These are phyloP conservation scores for Myoxocephalus aenaeus DNA, from an alignment of 2,797 vertebrate species.

Conservation along the genomic window DNA sequence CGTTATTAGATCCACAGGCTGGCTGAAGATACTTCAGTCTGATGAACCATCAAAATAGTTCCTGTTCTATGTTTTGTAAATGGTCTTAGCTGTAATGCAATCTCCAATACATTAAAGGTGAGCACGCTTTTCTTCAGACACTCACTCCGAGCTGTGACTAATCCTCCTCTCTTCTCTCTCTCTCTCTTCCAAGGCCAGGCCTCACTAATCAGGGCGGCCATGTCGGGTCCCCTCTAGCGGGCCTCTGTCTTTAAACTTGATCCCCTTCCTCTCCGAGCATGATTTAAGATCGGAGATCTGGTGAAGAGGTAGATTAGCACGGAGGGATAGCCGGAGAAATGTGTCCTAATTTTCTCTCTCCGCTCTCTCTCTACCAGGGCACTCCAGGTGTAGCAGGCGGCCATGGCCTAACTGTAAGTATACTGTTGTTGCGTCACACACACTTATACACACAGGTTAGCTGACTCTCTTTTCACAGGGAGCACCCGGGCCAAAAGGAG, in stretches of 20 bases:
- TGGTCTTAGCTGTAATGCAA: constrained; percentile 54
- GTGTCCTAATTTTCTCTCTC: constrained; percentile 18
- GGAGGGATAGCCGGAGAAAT: constrained; percentile 14
- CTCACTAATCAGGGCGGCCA: constrained; percentile 67
- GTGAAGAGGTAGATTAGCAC: constrained; percentile 60
- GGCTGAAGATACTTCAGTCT: constrained; percentile 50
- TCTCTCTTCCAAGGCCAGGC: constrained; percentile 51
- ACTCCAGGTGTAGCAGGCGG: constrained; percentile 82
- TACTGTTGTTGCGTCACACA: constrained; percentile 10
- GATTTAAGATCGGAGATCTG: constrained; percentile 60
- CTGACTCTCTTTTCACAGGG: constrained; percentile 78
- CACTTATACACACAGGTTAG: constrained; percentile 10
- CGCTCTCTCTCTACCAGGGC: constrained; percentile 82
- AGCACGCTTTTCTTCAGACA: constrained; percentile 74
- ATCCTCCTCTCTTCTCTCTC: constrained; percentile 51
- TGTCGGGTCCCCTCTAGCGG: constrained; percentile 56
- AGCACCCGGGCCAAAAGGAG: constrained; percentile 88
- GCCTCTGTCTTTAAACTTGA: constrained; percentile 72
- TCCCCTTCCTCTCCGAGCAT: constrained; percentile 54
- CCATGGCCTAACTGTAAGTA: constrained; percentile 88
- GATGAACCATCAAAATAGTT: constrained; percentile 59
- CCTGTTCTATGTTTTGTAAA: constrained; percentile 61
- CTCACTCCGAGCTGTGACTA: constrained; percentile 66
- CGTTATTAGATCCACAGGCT: constrained; percentile 53
- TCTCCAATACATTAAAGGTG: constrained; percentile 71